phyloP scores from a whole-genome alignment of 2,888 invertebrate species.

The Drosophila ustulata region DNA sequence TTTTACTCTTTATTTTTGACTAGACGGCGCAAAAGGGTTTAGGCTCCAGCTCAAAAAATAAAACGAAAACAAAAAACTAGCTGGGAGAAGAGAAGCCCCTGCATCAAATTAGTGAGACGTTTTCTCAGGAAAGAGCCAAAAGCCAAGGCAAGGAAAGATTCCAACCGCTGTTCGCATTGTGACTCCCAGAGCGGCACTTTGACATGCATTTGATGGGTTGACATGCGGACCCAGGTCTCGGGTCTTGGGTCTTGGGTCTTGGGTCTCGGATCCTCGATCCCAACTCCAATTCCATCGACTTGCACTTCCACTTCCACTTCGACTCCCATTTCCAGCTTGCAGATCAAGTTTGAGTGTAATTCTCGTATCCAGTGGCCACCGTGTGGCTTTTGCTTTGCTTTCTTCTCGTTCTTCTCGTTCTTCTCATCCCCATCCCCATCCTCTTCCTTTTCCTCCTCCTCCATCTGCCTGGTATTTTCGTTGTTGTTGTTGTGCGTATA shows the following conservation, averaged over 20 bases:
- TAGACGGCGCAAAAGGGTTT: slow-evolving; percentile 49
- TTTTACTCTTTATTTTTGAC: slow-evolving; percentile 24
- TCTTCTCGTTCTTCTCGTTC: slow-evolving; percentile 23
- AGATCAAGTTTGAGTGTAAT: slow-evolving; percentile 24
- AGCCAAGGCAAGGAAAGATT: slow-evolving; percentile 18
- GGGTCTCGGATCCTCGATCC: background rate
- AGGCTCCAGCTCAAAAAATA: slow-evolving; percentile 6
- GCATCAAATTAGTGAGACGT: slow-evolving; percentile 74
- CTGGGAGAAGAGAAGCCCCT: slow-evolving; percentile 31
- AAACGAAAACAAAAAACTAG: background rate
- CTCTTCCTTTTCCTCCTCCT: no score
- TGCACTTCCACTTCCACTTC: slow-evolving; percentile 8
- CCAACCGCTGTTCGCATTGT: slow-evolving; percentile 38
- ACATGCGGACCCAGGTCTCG: slow-evolving; percentile 47
- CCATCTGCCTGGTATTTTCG: slow-evolving; percentile 27
- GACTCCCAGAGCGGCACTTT: slow-evolving; percentile 72
- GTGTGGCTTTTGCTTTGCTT: slow-evolving; percentile 6
- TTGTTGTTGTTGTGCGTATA: slow-evolving; percentile 53
- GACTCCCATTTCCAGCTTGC: slow-evolving; percentile 16
- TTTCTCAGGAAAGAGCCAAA: slow-evolving; percentile 66
- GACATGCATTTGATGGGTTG: slow-evolving; percentile 75
- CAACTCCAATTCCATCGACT: slow-evolving; percentile 10
- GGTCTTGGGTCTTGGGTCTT: background rate
- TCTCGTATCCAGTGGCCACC: slow-evolving; percentile 20
- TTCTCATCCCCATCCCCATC: slow-evolving; percentile 2